A percentile compares a stretch with the other conserved stretches of the same genome.
These are phyloP conservation scores for Lydus trimaculatus DNA, from an alignment of 2,888 invertebrate species.

Conservation along the genomic window DNA sequence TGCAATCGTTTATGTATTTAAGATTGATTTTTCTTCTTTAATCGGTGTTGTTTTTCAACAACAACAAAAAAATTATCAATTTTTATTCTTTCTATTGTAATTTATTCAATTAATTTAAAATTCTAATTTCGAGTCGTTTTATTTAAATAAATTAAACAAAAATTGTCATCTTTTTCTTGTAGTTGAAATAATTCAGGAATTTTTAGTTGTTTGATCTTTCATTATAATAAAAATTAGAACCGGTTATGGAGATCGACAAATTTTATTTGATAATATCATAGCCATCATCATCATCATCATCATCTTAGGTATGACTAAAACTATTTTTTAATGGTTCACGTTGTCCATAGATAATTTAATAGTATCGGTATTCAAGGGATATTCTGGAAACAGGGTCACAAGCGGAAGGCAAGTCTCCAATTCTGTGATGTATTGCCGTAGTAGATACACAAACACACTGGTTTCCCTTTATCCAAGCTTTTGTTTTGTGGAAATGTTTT, in stretches of 20 bases:
- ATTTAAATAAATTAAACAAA: no score
- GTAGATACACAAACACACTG: constrained; percentile 9
- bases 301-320: neutral
- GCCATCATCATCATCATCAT: neutral
- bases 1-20: neutral
- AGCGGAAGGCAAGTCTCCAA: constrained; percentile 46
- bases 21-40: neutral
- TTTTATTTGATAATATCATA: constrained; percentile 5
- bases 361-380: constrained; percentile 29
- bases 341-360: constrained; percentile 13
- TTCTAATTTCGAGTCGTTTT: neutral
- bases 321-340: constrained; percentile 14
- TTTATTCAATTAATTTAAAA: neutral
- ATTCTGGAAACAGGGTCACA: constrained; percentile 41
- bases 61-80: no score
- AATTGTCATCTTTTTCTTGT: neutral
- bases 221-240: constrained; percentile 5
- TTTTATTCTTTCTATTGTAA: neutral
- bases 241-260: constrained; percentile 27
- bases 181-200: neutral
- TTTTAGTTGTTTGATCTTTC: neutral
- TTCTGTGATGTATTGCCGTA: constrained; percentile 45
- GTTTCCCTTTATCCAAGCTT: constrained; percentile 24
- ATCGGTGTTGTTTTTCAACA: no score
- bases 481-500: constrained; percentile 23